Conservation (phyloP, 2,797 vertebrate species). For the Dendrocincla tyrannina region DNA sequence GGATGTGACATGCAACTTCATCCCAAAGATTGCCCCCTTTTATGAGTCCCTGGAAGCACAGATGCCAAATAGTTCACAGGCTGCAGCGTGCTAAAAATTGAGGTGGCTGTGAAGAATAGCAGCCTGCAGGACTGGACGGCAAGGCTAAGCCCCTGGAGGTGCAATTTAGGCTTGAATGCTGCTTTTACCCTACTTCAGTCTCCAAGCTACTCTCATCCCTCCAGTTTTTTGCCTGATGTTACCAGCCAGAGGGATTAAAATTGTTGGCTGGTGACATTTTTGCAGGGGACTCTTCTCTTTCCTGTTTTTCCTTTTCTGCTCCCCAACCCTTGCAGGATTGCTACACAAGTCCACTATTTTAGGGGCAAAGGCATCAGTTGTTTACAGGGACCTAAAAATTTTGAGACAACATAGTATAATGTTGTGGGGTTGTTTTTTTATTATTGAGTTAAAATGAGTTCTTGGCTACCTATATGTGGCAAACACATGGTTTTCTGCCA, state of each 20-base stretch:
- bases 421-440: background rate
- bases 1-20: background rate
- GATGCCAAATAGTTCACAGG: background rate
- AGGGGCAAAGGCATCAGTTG: background rate
- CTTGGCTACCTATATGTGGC: background rate
- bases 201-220: background rate
- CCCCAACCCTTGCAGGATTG: background rate
- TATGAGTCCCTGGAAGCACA: background rate
- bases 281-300: background rate
- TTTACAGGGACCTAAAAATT: background rate
- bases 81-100: background rate
- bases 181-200: background rate
- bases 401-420: background rate
- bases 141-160: background rate
- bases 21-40: background rate
- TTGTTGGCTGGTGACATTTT: background rate
- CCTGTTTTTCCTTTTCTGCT: background rate
- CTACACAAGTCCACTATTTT: rapidly evolving
- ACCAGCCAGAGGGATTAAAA: background rate
- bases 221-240: background rate
- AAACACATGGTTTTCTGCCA: background rate
- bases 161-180: background rate
- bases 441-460: background rate
- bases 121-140: background rate
- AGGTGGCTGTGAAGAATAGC: background rate